Conservation (phyloP, 1,140 invertebrate genomes). For the Zaprionus ghesquierei region DNA sequence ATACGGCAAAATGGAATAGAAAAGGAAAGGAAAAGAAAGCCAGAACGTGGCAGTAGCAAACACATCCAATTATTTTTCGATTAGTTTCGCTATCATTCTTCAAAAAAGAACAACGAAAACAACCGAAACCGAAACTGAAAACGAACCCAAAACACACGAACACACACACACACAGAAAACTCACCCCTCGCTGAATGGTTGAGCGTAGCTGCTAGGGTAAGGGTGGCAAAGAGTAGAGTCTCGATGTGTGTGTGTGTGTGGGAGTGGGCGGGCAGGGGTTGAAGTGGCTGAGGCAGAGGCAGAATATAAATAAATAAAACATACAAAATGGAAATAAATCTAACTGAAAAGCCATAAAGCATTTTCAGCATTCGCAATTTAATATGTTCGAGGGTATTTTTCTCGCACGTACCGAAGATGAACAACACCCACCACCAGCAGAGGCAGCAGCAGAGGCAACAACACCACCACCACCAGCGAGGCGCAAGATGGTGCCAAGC, state of each 20-base stretch:
- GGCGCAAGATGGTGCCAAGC: constrained; percentile 69
- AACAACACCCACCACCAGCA: constrained; percentile 56
- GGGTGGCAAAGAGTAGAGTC: constrained; percentile 12
- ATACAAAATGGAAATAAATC: constrained; percentile 83
- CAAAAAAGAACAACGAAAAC: constrained; percentile 42
- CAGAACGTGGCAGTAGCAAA: constrained; percentile 55
- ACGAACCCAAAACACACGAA: constrained; percentile 48
- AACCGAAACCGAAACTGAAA: constrained; percentile 61
- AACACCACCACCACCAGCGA: constrained; percentile 33
- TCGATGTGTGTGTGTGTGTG: constrained; percentile 32
- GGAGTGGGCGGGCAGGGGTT: constrained; percentile 33
- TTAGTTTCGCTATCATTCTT: constrained; percentile 82
- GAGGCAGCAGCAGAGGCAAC: constrained; percentile 16
- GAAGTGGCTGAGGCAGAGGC: constrained; percentile 48
- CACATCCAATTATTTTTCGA: constrained; percentile 83
- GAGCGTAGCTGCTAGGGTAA: constrained; percentile 18
- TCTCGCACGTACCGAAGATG: constrained; percentile 77
- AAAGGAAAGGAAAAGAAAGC: constrained; percentile 55
- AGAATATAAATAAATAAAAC: constrained; percentile 82
- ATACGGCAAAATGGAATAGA: constrained; percentile 50
- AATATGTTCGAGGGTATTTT: constrained; percentile 82
- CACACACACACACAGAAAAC: constrained; percentile 32
- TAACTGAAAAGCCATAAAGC: constrained; percentile 82
- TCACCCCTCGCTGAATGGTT: constrained; percentile 40
- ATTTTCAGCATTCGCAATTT: constrained; percentile 82